Base-by-base conservation (phyloP, 2,888 invertebrate species). In the Syrphus vitripennis region DNA sequence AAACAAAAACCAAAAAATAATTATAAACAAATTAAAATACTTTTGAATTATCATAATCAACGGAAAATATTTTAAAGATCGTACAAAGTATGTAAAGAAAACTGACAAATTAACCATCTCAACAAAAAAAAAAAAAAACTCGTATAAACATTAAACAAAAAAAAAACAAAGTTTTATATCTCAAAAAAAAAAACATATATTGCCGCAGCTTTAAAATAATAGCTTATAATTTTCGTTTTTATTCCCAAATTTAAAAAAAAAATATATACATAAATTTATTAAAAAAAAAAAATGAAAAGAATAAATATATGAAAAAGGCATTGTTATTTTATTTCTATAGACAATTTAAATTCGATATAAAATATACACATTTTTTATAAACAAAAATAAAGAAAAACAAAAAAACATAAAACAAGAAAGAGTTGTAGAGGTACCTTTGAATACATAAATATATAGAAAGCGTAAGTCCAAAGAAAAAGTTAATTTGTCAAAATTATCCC, bases 131-230 rank as follows among this genome's bases (percentile, higher is more conserved):
- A 65, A 55, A 80, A 59, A 59, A 59, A 55, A 70, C 57, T 67
- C 26, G 63, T n/a, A 72, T 75, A 70, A 14, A 67, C 34, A 59
- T 59, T 21, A 69, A 63, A 61, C 50, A 65, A 69, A 55, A 26
- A 57, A 75, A 50, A 50, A 50, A 50, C 10, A 50, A 50, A 75
- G 34, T 67, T 83, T 82, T 86, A 78, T 86, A 86, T 82, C 77
- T 76, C 53, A 82, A 50, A 50, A 48, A 34, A 74, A 50, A 50
- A 67, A 34, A 82, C 45, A 86, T 82, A 79, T 82, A 86, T 74
- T 86, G 86, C 82, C 82, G 74, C 82, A 82, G 86, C 82, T 86
- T 86, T 82, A 82, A 86, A 24, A 78, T 74, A 61, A 72, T 81
- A 77, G 86, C 77, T 82, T 72, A 78, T 72, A 76, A 77, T 77